A percentile compares a stretch with the other conserved stretches of the same genome.
phyloP scores from a whole-genome alignment of 2,888 invertebrate genomes.

The Drosophila suboccidentalis region DNA sequence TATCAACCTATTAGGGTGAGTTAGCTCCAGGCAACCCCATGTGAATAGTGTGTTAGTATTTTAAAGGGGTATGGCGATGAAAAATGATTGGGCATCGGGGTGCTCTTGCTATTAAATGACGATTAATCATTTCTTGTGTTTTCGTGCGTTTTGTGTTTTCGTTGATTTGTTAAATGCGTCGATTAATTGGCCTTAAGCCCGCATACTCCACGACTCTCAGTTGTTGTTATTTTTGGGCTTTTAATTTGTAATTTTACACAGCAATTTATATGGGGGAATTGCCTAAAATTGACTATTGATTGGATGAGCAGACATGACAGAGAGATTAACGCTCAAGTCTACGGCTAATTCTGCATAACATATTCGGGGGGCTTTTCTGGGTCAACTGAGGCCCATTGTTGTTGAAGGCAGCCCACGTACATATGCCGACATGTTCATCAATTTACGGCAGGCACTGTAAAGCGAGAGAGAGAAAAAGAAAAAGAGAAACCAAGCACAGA shows the following conservation, averaged over 20 bases:
- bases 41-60: background rate
- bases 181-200: conserved; percentile 74
- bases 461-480: background rate
- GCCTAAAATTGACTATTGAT: conserved; percentile 66
- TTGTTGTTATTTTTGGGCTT: conserved; percentile 32
- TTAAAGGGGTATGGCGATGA: conserved; percentile 38
- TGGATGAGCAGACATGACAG: conserved; percentile 70
- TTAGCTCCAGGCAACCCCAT: conserved; percentile 9
- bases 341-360: conserved; percentile 48
- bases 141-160: conserved; percentile 29
- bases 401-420: conserved; percentile 50
- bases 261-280: conserved; percentile 61
- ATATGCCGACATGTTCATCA: conserved; percentile 63
- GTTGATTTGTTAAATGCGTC: conserved; percentile 78
- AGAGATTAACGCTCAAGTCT: conserved; percentile 47
- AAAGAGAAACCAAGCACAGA: conserved; percentile 47
- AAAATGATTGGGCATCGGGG: conserved; percentile 47
- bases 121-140: conserved; percentile 66
- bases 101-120: conserved; percentile 65
- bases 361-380: conserved; percentile 50
- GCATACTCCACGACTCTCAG: conserved; percentile 53
- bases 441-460: conserved; percentile 47
- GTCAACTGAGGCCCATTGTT: conserved; percentile 54
- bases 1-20: conserved; percentile 1
- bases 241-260: conserved; percentile 80